These are phyloP conservation scores for Diadema setosum DNA, from an alignment of 35 echinoderm and acorn worm species.

Conservation along the genomic window DNA sequence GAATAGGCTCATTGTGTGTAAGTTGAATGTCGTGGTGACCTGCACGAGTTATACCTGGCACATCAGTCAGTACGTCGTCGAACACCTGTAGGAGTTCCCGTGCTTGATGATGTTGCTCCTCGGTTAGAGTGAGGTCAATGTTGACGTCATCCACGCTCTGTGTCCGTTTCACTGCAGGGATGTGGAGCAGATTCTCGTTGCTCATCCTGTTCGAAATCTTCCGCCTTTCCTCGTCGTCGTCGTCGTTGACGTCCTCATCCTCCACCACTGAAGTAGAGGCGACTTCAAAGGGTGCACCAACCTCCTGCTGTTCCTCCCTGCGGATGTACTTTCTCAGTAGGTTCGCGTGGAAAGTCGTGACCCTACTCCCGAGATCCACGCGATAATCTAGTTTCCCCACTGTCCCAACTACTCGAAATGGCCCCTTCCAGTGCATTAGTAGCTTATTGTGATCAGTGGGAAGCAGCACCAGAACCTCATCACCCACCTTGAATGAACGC, in stretches of 20 bases:
- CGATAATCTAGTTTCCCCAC: not conserved
- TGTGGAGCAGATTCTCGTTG: not conserved
- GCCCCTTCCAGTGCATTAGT: not conserved
- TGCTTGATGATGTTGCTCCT: not conserved
- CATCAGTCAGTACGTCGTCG: constrained; percentile 37
- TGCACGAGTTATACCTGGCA: too few species aligned
- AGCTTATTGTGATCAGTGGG: constrained; percentile 53
- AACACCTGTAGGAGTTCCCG: not conserved
- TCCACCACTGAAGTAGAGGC: too few species aligned
- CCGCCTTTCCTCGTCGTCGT: not conserved
- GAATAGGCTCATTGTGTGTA: too few species aligned
- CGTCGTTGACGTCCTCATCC: too few species aligned
- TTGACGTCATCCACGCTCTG: not conserved
- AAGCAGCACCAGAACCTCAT: constrained; percentile 44
- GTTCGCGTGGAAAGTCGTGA: not conserved
- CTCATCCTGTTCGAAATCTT: not conserved
- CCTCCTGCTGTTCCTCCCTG: not conserved
- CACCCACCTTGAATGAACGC: not conserved
- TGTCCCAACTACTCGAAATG: constrained; percentile 5
- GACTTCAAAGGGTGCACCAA: not conserved
- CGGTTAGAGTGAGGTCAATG: not conserved
- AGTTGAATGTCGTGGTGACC: too few species aligned
- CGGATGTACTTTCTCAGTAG: not conserved
- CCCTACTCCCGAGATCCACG: not conserved
- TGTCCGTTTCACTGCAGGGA: not conserved